Percentiles rank a stretch among this genome's conserved stretches.
Conservation (phyloP, 2,888 invertebrate species). For the Tipula unca region DNA sequence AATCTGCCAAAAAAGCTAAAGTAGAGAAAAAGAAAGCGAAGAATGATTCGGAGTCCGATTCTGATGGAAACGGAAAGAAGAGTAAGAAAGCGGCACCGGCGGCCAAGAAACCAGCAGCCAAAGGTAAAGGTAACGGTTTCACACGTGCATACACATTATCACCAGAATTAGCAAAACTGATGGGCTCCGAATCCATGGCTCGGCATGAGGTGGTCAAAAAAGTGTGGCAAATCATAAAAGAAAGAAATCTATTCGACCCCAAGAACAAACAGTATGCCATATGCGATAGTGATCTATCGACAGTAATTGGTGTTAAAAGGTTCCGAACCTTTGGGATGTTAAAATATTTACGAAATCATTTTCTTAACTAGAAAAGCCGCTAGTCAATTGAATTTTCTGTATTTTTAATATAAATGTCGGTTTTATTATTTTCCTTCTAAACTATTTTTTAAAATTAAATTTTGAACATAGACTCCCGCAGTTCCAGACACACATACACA, state of each 20-base stretch:
- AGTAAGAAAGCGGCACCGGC: conserved; percentile 34
- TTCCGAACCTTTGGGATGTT: conserved; percentile 96
- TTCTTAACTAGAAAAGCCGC: conserved; percentile 48
- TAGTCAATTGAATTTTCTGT: neutral
- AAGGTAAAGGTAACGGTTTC: conserved; percentile 65
- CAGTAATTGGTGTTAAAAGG: conserved; percentile 84
- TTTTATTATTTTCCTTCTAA: neutral
- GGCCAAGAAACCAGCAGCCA: conserved; percentile 30
- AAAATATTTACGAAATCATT: conserved; percentile 90
- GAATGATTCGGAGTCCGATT: conserved; percentile 56
- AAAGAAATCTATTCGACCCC: conserved; percentile 82
- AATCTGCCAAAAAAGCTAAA: conserved; percentile 33
- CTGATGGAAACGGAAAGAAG: conserved; percentile 61
- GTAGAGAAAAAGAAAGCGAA: conserved; percentile 46
- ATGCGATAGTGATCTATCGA: conserved; percentile 82
- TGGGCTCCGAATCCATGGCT: conserved; percentile 72
- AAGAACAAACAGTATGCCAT: conserved; percentile 92
- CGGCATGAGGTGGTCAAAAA: conserved; percentile 86
- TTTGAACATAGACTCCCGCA: neutral
- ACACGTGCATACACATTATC: conserved; percentile 77
- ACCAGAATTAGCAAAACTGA: conserved; percentile 71
- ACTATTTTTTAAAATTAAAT: neutral
- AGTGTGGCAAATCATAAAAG: conserved; percentile 84
- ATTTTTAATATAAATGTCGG: neutral
- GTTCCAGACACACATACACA: neutral